Percentiles rank a stretch among this genome's conserved stretches.
phyloP scores from a whole-genome alignment of 2,888 invertebrate species.

The Protonemura montana region DNA sequence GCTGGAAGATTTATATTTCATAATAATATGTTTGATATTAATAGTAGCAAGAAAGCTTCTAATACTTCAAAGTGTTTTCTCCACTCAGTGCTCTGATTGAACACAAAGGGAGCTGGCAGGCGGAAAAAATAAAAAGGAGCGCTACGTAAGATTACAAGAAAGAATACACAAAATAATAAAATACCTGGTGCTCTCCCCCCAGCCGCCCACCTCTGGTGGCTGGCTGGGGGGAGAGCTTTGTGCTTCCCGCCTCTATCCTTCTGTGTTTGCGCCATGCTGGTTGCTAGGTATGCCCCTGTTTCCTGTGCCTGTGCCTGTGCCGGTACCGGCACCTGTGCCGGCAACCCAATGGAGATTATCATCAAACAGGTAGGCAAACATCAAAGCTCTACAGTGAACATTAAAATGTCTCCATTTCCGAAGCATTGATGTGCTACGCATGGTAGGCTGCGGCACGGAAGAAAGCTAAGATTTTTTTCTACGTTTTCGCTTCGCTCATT shows the following conservation, averaged over 20 bases:
- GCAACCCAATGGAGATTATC: background rate
- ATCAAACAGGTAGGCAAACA: background rate
- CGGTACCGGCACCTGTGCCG: background rate
- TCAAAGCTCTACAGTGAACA: background rate
- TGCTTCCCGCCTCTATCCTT: background rate
- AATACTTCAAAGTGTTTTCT: constrained; percentile 41
- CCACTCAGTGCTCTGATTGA: constrained; percentile 39
- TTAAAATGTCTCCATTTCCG: background rate
- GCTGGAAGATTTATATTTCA: constrained; percentile 9
- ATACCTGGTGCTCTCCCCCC: constrained; percentile 15
- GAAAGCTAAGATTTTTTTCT: background rate
- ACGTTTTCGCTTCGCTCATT: constrained; percentile 19
- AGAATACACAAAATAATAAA: constrained; percentile 41
- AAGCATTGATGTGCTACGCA: background rate
- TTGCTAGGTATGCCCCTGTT: background rate
- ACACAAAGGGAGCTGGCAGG: constrained; percentile 37
- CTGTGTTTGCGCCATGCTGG: background rate
- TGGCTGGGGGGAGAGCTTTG: background rate
- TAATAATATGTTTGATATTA: constrained; percentile 32
- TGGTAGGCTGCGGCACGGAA: background rate
- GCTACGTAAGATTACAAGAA: constrained; percentile 39
- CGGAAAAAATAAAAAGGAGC: constrained; percentile 39
- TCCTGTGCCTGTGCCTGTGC: too few species aligned
- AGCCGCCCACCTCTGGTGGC: background rate
- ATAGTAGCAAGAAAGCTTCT: constrained; percentile 35